Conservation (phyloP, 2,888 invertebrate genomes). For the Lacanobia wlatinum region DNA sequence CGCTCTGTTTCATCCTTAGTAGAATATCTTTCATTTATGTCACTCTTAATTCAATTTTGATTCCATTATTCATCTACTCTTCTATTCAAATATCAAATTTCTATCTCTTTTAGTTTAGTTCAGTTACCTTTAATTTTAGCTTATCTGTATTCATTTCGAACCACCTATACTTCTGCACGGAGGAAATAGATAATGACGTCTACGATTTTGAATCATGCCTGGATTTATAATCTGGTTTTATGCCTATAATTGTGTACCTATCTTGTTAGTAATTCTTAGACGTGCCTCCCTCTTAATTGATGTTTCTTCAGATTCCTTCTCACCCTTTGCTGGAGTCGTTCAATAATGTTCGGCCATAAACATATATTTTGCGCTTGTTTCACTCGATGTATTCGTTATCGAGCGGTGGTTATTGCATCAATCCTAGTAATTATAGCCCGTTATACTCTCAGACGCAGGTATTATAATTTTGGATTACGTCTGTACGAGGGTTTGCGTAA, state of each 20-base stretch:
- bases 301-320: slow-evolving; percentile 43
- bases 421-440: slow-evolving; percentile 69
- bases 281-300: slow-evolving; percentile 62
- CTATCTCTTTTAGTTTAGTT: not conserved
- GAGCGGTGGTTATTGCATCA: slow-evolving; percentile 65
- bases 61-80: not conserved
- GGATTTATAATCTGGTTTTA: slow-evolving; percentile 55
- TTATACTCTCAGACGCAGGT: slow-evolving; percentile 47
- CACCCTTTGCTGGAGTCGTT: slow-evolving; percentile 45
- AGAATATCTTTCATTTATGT: slow-evolving; percentile 4
- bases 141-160: not conserved
- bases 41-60: not conserved
- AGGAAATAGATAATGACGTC: slow-evolving; percentile 37
- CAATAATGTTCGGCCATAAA: slow-evolving; percentile 57
- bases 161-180: slow-evolving; percentile 1
- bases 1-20: not conserved
- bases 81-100: not conserved
- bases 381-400: slow-evolving; percentile 66
- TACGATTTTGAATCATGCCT: slow-evolving; percentile 35
- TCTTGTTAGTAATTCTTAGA: slow-evolving; percentile 53
- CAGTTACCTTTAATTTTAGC: not conserved
- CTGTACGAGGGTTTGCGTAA: slow-evolving; percentile 42
- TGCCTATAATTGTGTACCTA: slow-evolving; percentile 54
- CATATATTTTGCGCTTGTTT: slow-evolving; percentile 64
- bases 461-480: slow-evolving; percentile 62